Evolutionary conservation across 2,797 vertebrate genomes (phyloP).

Genomic region (Botia almorhae): DNA sequence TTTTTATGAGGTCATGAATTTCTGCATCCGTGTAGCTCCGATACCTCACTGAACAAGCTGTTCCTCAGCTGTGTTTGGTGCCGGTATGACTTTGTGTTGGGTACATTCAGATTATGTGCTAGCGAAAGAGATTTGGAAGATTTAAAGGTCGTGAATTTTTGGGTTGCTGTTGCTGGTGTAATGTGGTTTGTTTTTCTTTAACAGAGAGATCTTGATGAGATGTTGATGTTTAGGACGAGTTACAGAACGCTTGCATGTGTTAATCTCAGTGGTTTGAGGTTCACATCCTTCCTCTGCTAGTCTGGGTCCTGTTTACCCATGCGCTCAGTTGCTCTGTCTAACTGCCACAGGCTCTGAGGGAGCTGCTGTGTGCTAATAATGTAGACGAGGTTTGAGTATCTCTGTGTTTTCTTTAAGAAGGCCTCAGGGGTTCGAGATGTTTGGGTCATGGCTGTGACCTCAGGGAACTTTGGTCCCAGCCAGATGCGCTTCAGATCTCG

Average conservation of each 20-base stretch:
- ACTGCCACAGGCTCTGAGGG: background rate
- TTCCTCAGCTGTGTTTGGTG: constrained; percentile 19
- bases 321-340: constrained; percentile 9
- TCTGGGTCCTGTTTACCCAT: constrained; percentile 8
- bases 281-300: constrained; percentile 7
- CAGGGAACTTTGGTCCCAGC: constrained; percentile 21
- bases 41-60: constrained; percentile 6
- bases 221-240: background rate
- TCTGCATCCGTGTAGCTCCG: background rate
- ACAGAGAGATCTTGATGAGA: background rate
- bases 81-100: background rate
- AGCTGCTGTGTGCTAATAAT: constrained; percentile 12
- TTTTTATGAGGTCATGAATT: constrained; percentile 32
- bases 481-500: constrained; percentile 44
- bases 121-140: constrained; percentile 22
- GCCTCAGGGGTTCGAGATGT: constrained; percentile 33
- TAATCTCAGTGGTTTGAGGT: background rate
- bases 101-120: constrained; percentile 11
- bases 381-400: background rate
- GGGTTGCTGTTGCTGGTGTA: background rate
- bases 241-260: background rate
- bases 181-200: background rate
- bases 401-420: constrained; percentile 35
- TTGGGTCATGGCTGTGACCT: constrained; percentile 32
- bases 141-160: constrained; percentile 27